phyloP scores from a whole-genome alignment of 2,888 invertebrate species.

The Ischnus inquisitorius region DNA sequence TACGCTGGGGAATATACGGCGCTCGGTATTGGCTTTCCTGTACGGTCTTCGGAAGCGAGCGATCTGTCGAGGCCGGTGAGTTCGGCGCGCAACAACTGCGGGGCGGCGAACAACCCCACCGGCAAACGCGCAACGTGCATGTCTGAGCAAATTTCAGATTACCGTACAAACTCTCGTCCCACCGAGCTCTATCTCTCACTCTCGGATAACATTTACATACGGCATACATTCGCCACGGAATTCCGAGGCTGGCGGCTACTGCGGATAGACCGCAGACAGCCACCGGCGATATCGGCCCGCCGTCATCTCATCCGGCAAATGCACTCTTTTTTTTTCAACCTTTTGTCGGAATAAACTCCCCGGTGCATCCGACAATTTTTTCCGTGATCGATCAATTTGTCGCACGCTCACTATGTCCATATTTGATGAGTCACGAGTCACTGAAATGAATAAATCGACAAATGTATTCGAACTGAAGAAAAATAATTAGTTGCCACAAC shows the following conservation, averaged over 20 bases:
- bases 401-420: no score
- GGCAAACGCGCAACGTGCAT: slow-evolving; percentile 73
- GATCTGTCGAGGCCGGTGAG: slow-evolving; percentile 40
- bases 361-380: no score
- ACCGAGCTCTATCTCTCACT: slow-evolving; percentile 32
- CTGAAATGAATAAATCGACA: no score
- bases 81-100: slow-evolving; percentile 3
- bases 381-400: no score
- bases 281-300: slow-evolving; percentile 63
- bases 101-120: slow-evolving; percentile 47
- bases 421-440: no score
- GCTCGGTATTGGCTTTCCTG: background rate
- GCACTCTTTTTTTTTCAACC: background rate
- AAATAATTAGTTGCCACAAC: no score
- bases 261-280: slow-evolving; percentile 70
- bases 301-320: slow-evolving; percentile 26
- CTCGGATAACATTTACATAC: slow-evolving; percentile 82
- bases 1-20: slow-evolving; percentile 11
- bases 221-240: slow-evolving; percentile 79
- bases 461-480: no score
- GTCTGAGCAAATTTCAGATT: slow-evolving; percentile 82
- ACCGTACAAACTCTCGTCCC: slow-evolving; percentile 71
- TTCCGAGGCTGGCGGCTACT: slow-evolving; percentile 69
- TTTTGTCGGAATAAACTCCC: background rate
- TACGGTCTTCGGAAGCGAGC: slow-evolving; percentile 1